Base-by-base conservation (phyloP, 2,888 invertebrate genomes). In the Drosophila imparisetae region DNA sequence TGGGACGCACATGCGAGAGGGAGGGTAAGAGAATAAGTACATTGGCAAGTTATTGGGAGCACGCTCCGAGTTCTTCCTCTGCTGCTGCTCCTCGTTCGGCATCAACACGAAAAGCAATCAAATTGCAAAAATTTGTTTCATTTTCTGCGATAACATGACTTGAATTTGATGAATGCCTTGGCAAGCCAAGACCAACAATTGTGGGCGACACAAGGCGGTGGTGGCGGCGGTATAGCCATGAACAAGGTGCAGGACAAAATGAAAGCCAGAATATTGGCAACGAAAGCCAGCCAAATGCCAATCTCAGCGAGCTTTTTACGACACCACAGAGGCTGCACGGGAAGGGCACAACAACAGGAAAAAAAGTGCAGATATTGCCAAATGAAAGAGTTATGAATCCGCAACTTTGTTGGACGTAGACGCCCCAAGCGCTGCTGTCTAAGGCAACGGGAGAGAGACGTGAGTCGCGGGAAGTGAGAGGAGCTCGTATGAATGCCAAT, bases 371-470 rank as follows among this genome's bases (percentile, higher is more conserved):
- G 86, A 87, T 86, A 85, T 89, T 75, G 81, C 77, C 83, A 89
- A 86, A 86, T 89, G 86, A 86, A 86, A 89, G 86, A 86, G 86
- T 86, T 86, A 89, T 89, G 86, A 89, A 89, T 89, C 87, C 89
- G 89, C 83, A 86, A 86, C 85, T 89, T 86, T 84, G 89, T 89
- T 83, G 81, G 71, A 49, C 66, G 71, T 72, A 21, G 27, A 24
- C 52, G 65, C 81, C 75, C 62, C 74, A 45, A 65, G 83, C 86
- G 68, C 76, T 85, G 75, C 75, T 78, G 85, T 76, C 78, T 63
- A 45, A 40, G 49, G 70, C 61, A 34, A 38, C n/a, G 38, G 30
- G 34, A 3, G 62, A 8, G 21, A 13, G 45, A 45, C 48, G 18
- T 18, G 53, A 29, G 52, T 27, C 38, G 50, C 27, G 11, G 18